Conservation (phyloP, 2,113 vertebrate genomes). For the Colistium nudipinnis region DNA sequence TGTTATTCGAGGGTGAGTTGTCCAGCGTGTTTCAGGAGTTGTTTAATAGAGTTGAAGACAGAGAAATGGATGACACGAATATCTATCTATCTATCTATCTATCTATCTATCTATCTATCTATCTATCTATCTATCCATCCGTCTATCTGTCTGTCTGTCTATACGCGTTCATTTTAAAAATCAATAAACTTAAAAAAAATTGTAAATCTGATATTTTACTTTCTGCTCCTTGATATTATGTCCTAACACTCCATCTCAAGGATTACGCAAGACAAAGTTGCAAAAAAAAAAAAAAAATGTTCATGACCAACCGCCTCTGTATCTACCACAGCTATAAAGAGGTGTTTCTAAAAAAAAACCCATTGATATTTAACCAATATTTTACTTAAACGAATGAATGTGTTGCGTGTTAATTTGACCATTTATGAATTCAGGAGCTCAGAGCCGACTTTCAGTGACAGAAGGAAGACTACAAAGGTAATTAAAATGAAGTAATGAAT, state of each 20-base stretch:
- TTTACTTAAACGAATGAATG: background rate
- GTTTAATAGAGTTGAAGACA: background rate
- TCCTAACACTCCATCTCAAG: background rate
- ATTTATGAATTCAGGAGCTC: slow-evolving; percentile 83
- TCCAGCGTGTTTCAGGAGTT: background rate
- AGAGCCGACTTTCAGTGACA: slow-evolving; percentile 84
- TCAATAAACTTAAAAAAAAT: slow-evolving; percentile 1
- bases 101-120: no score
- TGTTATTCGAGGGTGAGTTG: slow-evolving; percentile 90
- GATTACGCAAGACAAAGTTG: no score
- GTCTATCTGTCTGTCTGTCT: no score
- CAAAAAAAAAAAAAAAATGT: background rate
- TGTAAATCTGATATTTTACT: background rate
- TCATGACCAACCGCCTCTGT: background rate
- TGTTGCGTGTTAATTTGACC: slow-evolving; percentile 12
- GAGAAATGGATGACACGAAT: no score
- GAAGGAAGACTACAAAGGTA: slow-evolving; percentile 86
- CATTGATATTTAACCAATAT: no score
- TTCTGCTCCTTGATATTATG: background rate
- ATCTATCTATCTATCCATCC: no score
- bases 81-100: no score
- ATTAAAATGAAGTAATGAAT: background rate
- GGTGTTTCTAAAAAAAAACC: no score
- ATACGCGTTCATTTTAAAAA: no score
- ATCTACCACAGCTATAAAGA: background rate